A percentile compares a stretch with the other conserved stretches of the same genome.
phyloP scores from a whole-genome alignment of 1,140 invertebrate species.

The Caenorhabditis remanei region DNA sequence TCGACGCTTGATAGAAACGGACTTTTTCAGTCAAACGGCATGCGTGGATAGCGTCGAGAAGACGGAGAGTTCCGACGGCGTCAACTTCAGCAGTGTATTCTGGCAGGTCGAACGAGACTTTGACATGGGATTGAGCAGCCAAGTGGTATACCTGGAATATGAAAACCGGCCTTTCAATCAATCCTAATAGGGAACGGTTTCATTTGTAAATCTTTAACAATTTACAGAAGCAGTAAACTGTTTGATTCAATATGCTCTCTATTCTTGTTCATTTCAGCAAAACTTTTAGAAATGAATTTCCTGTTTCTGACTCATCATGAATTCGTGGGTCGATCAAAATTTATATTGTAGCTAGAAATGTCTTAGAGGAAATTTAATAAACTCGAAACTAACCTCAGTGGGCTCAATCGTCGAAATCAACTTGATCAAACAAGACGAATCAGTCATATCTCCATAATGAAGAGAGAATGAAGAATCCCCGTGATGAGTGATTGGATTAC shows the following conservation, averaged over 20 bases:
- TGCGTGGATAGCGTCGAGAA: constrained; percentile 94
- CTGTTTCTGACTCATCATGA: too few species aligned
- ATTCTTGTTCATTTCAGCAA: too few species aligned
- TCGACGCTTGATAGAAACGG: constrained; percentile 97
- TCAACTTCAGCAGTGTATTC: constrained; percentile 99
- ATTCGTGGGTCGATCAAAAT: too few species aligned
- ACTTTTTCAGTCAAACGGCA: constrained; percentile 88
- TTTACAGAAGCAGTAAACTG: too few species aligned
- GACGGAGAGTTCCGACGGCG: constrained; percentile 92
- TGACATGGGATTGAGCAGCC: constrained; percentile 99
- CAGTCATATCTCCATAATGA: constrained; percentile 99
- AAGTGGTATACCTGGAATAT: constrained; percentile 88
- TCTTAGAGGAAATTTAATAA: too few species aligned
- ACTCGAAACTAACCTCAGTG: constrained; percentile 82
- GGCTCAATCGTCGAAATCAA: constrained; percentile 90
- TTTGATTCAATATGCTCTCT: too few species aligned
- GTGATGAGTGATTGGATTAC: constrained; percentile 80
- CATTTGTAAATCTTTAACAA: too few species aligned
- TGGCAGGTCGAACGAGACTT: constrained; percentile 95
- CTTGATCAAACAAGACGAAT: constrained; percentile 95
- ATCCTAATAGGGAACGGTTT: too few species aligned
- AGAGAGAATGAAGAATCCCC: constrained; percentile 84
- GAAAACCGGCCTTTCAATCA: too few species aligned
- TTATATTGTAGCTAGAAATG: too few species aligned
- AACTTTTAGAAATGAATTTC: too few species aligned